Base-by-base conservation (phyloP, 1,140 invertebrate species). In the Tyrophagus putrescentiae region DNA sequence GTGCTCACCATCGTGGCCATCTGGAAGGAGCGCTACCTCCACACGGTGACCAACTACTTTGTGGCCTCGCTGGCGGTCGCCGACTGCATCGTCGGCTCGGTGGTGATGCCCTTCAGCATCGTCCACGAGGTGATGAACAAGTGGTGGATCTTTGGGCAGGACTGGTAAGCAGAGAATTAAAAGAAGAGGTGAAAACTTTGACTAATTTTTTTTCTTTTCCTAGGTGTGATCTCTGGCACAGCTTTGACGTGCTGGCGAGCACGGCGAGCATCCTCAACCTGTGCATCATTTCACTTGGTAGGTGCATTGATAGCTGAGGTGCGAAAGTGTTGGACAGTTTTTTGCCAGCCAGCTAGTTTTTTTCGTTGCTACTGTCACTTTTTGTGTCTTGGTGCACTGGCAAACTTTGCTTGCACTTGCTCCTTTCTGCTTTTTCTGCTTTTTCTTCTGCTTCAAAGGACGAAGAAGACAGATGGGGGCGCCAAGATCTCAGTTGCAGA, bases 191-290 rank as follows among this genome's bases (percentile, higher is more conserved):
- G 5, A 53, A 53, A 5, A 29, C 23, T 29, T 5, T 53, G 11
- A 53, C 5, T 29, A 53, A 9, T 53, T 5, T 53, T 5, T 5
- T 53, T 53, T 7, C 23, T 28, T 59, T 27, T 7, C 33, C 3
- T 42, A 59, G 57, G 57, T 98, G 94, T 71, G 90, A 96, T 66
- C 81, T 95, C 3, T 98, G 94, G 94, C 81, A 92, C 48, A 94
- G 88, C 0, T 73, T 96, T 45, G 95, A 98, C 72, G 92, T 98
- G 1, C 79, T 97, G 7, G 96, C 93, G 68, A 91, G 85, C 60
- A 91, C 92, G 0, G 90, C 92, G 0, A 93, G 88, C 1, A 98
- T 98, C 67, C 76, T 98, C 9, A 98, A 97, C 74, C 75, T 98
- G 5, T 98, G 94, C 72, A 92, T 95, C 0, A 98, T 98, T 66